Evolutionary conservation across 2,113 vertebrate species (phyloP), one percentile per base, ranked within the genome.

Genomic region (Camelus bactrianus): DNA sequence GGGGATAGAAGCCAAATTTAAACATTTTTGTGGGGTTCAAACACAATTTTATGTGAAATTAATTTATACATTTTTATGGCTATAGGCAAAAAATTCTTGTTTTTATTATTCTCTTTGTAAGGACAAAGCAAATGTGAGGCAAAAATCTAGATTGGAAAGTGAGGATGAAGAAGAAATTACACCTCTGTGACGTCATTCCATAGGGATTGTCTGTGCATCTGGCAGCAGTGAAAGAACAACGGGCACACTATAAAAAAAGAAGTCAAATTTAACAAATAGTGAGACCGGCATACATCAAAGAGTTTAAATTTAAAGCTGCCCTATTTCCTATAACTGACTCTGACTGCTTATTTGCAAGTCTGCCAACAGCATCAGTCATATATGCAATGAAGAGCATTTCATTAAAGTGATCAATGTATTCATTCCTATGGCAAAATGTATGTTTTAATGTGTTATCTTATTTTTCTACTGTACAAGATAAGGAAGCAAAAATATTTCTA

Each of bases 351-450:
- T 91, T 72, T 93, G 46, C 50, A 67, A 52, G 56, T 62, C 50
- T 84, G 35, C 58, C 64, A 54, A 95, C 15, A 81, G 11, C 26
- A 89, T 80, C 26, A 64, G 48, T 79, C 89, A 85, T 58, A 64
- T 50, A 22, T 89, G 30, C 7, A 2, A 70, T 69, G 19, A 77
- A 89, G 26, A 67, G 8, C 67, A 79, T 79, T 85, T 85, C 22
- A 89, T 85, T 67, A 80, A 89, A 35, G 42, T 82, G 46, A 86
- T 95, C 82, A 80, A 42, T 89, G 30, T 38, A 81, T 46, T 54
- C n/a, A 32, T 72, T 88, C 69, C 65, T 58, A 73, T 35, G 19
- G 77, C 3, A 95, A 93, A 83, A 83, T 38, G 6, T 54, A 42
- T 60, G n/a, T 58, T 72, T 89, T 77, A 87, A 82, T 70, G 32